These are phyloP conservation scores for Quadroppia sp. DNA, from an alignment of 2,888 invertebrate species.

Conservation along the genomic window DNA sequence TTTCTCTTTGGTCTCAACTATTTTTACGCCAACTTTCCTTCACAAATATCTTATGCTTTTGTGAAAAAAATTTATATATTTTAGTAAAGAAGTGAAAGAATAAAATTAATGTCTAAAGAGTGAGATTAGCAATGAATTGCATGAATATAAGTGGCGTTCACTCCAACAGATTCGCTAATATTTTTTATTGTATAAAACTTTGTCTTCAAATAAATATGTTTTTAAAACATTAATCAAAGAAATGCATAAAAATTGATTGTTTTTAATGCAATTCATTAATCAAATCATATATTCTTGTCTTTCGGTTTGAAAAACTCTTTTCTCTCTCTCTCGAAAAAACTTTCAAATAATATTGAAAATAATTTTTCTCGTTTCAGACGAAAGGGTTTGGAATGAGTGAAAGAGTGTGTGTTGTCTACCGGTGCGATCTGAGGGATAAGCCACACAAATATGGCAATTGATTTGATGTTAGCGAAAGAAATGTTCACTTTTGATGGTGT, in stretches of 20 bases:
- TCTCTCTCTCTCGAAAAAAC: too few species aligned
- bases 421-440: neutral
- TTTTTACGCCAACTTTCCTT: conserved; percentile 22
- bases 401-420: neutral
- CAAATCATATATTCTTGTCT: neutral
- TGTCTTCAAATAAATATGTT: conserved; percentile 1
- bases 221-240: neutral
- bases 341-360: too few species aligned
- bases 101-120: conserved; percentile 32
- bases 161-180: too few species aligned
- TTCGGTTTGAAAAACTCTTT: neutral
- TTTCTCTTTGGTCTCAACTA: neutral
- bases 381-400: conserved; percentile 1
- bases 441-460: conserved; percentile 23
- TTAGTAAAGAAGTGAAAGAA: neutral
- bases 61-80: neutral
- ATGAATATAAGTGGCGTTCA: conserved; percentile 23
- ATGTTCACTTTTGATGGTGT: conserved; percentile 3
- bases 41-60: neutral
- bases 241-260: neutral
- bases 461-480: conserved; percentile 7
- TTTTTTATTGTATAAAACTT: neutral
- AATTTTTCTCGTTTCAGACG: too few species aligned
- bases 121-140: conserved; percentile 25
- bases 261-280: conserved; percentile 12